Percentiles rank a stretch among this genome's conserved stretches.
phyloP scores from a whole-genome alignment of 2,113 vertebrate species.

The Coryphaenoides rupestris region DNA sequence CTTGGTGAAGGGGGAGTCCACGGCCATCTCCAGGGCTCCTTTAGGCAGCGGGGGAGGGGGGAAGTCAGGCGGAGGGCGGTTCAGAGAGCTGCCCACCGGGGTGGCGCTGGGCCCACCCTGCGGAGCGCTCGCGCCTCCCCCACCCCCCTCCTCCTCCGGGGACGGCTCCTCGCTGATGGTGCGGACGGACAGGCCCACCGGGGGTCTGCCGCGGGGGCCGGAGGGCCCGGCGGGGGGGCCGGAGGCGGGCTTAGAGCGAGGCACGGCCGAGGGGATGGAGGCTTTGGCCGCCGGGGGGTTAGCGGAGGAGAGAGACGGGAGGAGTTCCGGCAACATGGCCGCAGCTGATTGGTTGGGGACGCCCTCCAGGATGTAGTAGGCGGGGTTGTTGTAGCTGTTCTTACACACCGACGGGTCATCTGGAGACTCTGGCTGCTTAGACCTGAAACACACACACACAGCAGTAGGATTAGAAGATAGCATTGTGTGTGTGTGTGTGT shows the following conservation, averaged over 20 bases:
- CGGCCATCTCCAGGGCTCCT: constrained; percentile 67
- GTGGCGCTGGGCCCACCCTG: constrained; percentile 51
- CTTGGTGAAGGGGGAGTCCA: constrained; percentile 65
- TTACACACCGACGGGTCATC: constrained; percentile 78
- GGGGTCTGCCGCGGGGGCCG: constrained; percentile 49
- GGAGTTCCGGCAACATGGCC: constrained; percentile 68
- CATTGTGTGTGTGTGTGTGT: neutral
- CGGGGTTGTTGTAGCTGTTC: constrained; percentile 97
- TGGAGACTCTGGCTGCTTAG: constrained; percentile 72
- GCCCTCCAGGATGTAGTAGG: constrained; percentile 93
- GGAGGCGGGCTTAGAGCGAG: constrained; percentile 73
- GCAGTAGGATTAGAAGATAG: neutral
- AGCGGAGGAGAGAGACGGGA: constrained; percentile 59
- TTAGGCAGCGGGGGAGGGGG: constrained; percentile 85
- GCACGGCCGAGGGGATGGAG: constrained; percentile 32
- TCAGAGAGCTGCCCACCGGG: constrained; percentile 63
- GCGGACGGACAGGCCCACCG: constrained; percentile 52
- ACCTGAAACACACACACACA: constrained; percentile 54
- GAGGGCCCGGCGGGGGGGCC: constrained; percentile 29
- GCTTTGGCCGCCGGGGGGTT: constrained; percentile 60
- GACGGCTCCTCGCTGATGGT: constrained; percentile 78
- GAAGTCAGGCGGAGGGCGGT: constrained; percentile 83
- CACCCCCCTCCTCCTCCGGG: constrained; percentile 78
- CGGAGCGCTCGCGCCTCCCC: constrained; percentile 38
- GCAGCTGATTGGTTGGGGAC: constrained; percentile 87